Conservation (phyloP, 2,888 invertebrate species). For the Linnaemya vulpina region DNA sequence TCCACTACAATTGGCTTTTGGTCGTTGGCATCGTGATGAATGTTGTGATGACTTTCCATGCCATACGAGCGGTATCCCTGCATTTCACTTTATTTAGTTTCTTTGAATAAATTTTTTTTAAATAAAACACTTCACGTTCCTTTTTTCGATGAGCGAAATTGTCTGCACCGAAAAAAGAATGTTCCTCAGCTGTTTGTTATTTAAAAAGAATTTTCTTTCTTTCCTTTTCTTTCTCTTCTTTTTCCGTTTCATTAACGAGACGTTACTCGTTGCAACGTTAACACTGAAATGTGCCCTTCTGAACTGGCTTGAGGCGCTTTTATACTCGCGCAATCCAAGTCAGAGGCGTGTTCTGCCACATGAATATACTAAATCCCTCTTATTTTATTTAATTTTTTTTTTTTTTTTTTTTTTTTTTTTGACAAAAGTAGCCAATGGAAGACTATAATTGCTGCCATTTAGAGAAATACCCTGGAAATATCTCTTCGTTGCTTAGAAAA, state of each 20-base stretch:
- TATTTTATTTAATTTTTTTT: too few species aligned
- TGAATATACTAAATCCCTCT: slow-evolving; percentile 12
- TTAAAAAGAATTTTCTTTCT: background rate
- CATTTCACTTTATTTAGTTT: slow-evolving; percentile 75
- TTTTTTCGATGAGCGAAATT: background rate
- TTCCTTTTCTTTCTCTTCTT: background rate
- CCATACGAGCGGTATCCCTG: slow-evolving; percentile 83
- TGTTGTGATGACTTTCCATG: slow-evolving; percentile 78
- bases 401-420: background rate
- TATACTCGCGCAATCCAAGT: slow-evolving; percentile 75
- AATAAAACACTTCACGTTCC: background rate
- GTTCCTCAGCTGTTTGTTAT: slow-evolving; percentile 15
- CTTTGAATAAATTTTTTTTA: background rate
- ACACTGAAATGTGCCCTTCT: slow-evolving; percentile 79
- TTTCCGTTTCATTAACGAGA: slow-evolving; percentile 58
- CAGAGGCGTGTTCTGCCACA: slow-evolving; percentile 72
- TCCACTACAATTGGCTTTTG: slow-evolving; percentile 85
- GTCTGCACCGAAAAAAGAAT: slow-evolving; percentile 1
- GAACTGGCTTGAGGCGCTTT: slow-evolving; percentile 77
- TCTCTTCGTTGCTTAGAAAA: slow-evolving; percentile 15
- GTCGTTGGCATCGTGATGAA: slow-evolving; percentile 77
- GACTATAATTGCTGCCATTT: slow-evolving; percentile 55
- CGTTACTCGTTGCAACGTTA: slow-evolving; percentile 77
- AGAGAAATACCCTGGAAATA: slow-evolving; percentile 54
- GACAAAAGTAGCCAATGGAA: slow-evolving; percentile 60